phyloP scores from a whole-genome alignment of 2,113 vertebrate genomes.

The Madoqua kirkii region DNA sequence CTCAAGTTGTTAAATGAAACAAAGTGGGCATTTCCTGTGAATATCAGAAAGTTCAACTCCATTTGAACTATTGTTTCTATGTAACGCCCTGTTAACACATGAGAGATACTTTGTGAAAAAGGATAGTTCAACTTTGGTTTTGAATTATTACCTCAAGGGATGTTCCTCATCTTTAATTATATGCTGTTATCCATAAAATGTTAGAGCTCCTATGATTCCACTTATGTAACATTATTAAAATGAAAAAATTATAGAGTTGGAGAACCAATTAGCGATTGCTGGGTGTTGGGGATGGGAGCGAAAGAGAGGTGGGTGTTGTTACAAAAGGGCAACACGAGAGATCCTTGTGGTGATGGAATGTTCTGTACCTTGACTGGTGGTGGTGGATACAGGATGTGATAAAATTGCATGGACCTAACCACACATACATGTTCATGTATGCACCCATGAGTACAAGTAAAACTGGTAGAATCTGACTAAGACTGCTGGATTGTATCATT shows the following conservation, averaged over 20 bases:
- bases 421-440: not conserved
- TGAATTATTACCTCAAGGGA: constrained; percentile 26
- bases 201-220: constrained; percentile 12
- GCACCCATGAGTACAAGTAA: not conserved
- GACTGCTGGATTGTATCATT: not conserved
- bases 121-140: not conserved
- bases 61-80: not conserved
- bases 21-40: not conserved
- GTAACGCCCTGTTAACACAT: not conserved
- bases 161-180: constrained; percentile 20
- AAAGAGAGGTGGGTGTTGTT: not conserved
- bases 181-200: constrained; percentile 28
- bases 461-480: not conserved
- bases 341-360: not conserved
- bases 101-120: not conserved
- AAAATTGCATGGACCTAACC: not conserved
- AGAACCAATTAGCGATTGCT: not conserved
- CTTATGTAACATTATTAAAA: constrained; percentile 38
- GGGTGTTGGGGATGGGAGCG: not conserved
- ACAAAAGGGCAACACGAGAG: not conserved
- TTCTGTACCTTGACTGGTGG: not conserved
- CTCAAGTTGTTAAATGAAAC: not conserved
- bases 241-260: constrained; percentile 30
- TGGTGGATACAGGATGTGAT: not conserved
- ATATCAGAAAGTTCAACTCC: not conserved